Evolutionary conservation across 2,113 vertebrate genomes (phyloP).

Genomic region (Porphyrio hochstetteri): DNA sequence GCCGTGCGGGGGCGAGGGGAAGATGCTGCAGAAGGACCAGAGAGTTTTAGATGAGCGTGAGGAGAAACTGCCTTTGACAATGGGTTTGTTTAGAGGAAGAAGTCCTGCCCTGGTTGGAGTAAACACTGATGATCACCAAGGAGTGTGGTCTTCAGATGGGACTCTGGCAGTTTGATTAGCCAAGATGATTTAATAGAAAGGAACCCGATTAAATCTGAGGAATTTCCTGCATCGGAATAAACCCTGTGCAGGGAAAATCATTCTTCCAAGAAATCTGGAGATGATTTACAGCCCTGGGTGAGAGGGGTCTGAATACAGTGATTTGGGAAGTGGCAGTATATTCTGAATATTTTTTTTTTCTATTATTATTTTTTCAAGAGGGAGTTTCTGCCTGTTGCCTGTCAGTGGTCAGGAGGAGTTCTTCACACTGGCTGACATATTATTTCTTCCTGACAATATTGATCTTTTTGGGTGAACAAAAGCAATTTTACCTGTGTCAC

Average conservation of each 20-base stretch:
- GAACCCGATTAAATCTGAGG: background rate
- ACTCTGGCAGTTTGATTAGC: background rate
- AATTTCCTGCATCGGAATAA: background rate
- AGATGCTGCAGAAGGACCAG: background rate
- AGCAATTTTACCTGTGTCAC: constrained; percentile 50
- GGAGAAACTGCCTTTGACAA: background rate
- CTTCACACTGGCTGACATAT: background rate
- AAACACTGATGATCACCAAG: accelerated
- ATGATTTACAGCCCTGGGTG: background rate
- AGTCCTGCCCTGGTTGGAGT: background rate
- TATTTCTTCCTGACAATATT: constrained; percentile 52
- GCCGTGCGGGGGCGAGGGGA: background rate
- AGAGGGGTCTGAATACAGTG: background rate
- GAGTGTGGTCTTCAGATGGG: background rate
- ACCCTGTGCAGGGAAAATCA: background rate
- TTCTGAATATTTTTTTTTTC: background rate
- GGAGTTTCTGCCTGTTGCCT: background rate
- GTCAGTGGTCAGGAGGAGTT: background rate
- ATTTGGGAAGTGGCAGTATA: background rate
- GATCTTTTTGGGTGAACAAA: constrained; percentile 17
- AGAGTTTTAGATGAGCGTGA: background rate
- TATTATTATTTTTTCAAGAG: background rate
- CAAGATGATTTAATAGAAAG: background rate
- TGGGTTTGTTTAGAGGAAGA: background rate
- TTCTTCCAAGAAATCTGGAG: background rate